phyloP scores from a whole-genome alignment of 2,797 vertebrate species.

The Muscicapa striata region DNA sequence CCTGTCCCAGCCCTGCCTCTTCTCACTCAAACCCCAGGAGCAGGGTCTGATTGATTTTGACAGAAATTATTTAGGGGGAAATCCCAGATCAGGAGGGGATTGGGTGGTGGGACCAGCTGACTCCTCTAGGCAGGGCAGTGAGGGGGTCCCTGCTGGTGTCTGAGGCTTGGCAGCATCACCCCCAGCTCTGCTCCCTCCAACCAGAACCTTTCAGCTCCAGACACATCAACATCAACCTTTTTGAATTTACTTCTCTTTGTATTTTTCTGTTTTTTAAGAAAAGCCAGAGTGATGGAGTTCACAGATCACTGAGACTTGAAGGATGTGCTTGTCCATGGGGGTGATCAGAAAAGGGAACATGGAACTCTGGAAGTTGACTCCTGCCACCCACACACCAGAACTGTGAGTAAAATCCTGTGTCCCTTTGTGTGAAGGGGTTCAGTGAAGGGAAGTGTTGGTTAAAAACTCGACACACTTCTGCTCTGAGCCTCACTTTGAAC shows the following conservation, averaged over 20 bases:
- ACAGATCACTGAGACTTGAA: rapidly evolving
- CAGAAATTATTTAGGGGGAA: neutral
- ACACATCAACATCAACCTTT: rapidly evolving
- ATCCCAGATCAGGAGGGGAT: neutral
- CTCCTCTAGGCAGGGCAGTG: neutral
- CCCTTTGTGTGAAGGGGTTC: neutral
- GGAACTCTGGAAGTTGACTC: neutral
- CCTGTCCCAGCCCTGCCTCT: neutral
- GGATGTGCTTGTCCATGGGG: neutral
- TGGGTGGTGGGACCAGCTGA: neutral
- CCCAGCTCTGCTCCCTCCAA: neutral
- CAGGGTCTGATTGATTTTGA: neutral
- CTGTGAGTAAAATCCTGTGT: rapidly evolving
- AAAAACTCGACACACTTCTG: neutral
- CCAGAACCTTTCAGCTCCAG: neutral
- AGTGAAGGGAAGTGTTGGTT: neutral
- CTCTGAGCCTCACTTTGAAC: neutral
- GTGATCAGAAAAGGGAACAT: rapidly evolving
- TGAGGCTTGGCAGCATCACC: neutral
- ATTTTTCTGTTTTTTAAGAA: neutral
- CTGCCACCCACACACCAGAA: neutral
- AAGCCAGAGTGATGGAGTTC: neutral
- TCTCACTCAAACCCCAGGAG: neutral
- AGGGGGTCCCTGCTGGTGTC: neutral
- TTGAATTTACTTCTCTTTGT: neutral